Percentiles rank a stretch among this genome's conserved stretches.
These are phyloP conservation scores for Eclectus roratus DNA, from an alignment of 2,113 vertebrate species.

Conservation along the genomic window DNA sequence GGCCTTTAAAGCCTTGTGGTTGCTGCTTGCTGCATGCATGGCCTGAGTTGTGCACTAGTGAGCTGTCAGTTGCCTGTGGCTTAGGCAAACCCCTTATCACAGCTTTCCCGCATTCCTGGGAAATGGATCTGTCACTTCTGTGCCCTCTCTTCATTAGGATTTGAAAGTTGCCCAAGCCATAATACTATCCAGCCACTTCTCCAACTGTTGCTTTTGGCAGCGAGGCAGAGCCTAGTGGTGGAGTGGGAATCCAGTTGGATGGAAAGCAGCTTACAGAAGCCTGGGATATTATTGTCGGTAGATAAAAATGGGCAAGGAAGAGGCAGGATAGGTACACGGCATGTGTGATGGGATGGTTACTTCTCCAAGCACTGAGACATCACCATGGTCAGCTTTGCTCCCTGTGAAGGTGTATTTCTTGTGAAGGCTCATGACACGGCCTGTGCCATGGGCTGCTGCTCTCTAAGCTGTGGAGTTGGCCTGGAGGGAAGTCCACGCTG, in stretches of 20 bases:
- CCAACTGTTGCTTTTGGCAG: background rate
- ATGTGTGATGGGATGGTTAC: background rate
- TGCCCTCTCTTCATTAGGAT: background rate
- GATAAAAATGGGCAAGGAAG: background rate
- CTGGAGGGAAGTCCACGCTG: background rate
- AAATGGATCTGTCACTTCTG: background rate
- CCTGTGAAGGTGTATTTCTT: background rate
- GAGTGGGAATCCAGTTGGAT: background rate
- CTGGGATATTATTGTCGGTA: background rate
- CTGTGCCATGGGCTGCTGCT: background rate
- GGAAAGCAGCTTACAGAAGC: background rate
- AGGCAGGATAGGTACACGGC: background rate
- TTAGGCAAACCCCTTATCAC: background rate
- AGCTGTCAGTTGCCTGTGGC: background rate
- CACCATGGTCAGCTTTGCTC: background rate
- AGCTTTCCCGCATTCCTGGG: background rate
- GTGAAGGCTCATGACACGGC: background rate
- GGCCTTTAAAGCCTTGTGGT: background rate
- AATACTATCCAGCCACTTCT: background rate
- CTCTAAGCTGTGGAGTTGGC: background rate
- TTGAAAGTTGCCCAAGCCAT: background rate
- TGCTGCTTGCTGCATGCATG: background rate
- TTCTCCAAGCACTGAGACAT: background rate
- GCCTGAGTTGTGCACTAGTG: background rate
- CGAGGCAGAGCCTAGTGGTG: background rate